These are phyloP conservation scores for Rhodeus uyekii DNA, from an alignment of 2,797 vertebrate species.

Conservation along the genomic window DNA sequence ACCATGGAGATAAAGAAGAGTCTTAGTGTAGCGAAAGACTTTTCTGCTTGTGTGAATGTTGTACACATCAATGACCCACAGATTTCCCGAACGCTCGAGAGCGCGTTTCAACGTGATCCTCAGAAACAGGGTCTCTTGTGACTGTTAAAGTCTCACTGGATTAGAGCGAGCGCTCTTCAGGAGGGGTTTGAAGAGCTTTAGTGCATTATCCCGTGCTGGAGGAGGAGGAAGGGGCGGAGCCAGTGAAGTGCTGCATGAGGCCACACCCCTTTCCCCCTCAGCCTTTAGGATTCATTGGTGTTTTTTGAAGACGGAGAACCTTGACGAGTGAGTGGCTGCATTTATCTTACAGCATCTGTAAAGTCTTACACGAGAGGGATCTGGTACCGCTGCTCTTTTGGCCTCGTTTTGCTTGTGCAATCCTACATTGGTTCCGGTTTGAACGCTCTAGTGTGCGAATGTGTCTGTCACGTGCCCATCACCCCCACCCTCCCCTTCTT, in stretches of 20 bases:
- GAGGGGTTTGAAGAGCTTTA: constrained; percentile 15
- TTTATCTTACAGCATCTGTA: not conserved
- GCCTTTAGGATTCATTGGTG: constrained; percentile 61
- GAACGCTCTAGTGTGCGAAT: constrained; percentile 36
- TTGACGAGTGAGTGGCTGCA: not conserved
- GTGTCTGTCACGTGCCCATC: constrained; percentile 33
- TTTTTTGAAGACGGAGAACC: constrained; percentile 64
- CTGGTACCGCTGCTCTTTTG: constrained; percentile 32
- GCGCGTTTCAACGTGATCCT: constrained; percentile 31
- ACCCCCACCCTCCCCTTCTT: constrained; percentile 39
- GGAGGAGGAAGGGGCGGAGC: constrained; percentile 28
- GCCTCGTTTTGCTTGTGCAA: constrained; percentile 55
- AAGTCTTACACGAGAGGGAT: not conserved
- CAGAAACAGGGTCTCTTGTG: constrained; percentile 38
- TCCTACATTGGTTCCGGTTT: constrained; percentile 52
- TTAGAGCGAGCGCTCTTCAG: constrained; percentile 11
- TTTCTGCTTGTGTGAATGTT: not conserved
- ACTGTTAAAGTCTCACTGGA: constrained; percentile 29
- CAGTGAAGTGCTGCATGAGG: constrained; percentile 45
- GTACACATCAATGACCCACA: not conserved
- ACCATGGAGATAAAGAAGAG: not conserved
- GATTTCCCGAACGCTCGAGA: constrained; percentile 31
- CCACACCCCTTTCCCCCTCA: constrained; percentile 38
- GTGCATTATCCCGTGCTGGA: constrained; percentile 6
- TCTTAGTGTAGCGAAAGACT: not conserved